phyloP scores from a whole-genome alignment of 2,888 invertebrate species.

The Onthophagus sagittarius region DNA sequence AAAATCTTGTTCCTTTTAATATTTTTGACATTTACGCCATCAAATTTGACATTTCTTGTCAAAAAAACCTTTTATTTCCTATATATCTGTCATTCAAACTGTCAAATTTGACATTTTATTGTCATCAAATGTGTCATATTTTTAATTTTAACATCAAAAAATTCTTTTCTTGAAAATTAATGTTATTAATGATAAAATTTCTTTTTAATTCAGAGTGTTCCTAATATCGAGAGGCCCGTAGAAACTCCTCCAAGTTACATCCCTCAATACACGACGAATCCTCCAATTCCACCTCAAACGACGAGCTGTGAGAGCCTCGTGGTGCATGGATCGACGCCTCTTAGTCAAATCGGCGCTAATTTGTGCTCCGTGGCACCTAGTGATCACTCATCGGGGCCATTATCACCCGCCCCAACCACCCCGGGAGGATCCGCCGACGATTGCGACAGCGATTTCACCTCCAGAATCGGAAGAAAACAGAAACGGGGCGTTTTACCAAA shows the following conservation, averaged over 20 bases:
- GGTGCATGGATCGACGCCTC: slow-evolving; percentile 81
- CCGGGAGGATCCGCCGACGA: slow-evolving; percentile 58
- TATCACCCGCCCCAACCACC: slow-evolving; percentile 60
- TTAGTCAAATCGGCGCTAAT: slow-evolving; percentile 67
- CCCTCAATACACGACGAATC: slow-evolving; percentile 42
- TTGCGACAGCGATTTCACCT: slow-evolving; percentile 51
- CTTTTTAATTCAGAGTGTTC: background rate
- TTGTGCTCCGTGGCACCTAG: slow-evolving; percentile 58
- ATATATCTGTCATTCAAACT: too few relatives aligned
- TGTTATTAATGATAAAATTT: too few relatives aligned
- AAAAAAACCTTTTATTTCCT: too few relatives aligned
- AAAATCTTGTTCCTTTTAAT: too few relatives aligned
- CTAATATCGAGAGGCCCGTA: slow-evolving; percentile 34
- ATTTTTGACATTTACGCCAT: too few relatives aligned
- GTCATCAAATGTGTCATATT: too few relatives aligned
- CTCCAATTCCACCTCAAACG: slow-evolving; percentile 48
- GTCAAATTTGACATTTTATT: too few relatives aligned
- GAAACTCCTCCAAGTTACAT: slow-evolving; percentile 38
- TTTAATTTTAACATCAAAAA: too few relatives aligned
- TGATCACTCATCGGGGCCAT: slow-evolving; percentile 52
- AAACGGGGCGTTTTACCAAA: slow-evolving; percentile 92
- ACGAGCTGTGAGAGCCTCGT: slow-evolving; percentile 50
- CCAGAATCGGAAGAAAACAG: slow-evolving; percentile 57
- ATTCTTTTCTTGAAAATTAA: too few relatives aligned
- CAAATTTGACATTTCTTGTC: too few relatives aligned